A percentile compares a stretch with the other conserved stretches of the same genome.
These are phyloP conservation scores for Crotalus tigris DNA, from an alignment of 2,113 vertebrate species.

Conservation along the genomic window DNA sequence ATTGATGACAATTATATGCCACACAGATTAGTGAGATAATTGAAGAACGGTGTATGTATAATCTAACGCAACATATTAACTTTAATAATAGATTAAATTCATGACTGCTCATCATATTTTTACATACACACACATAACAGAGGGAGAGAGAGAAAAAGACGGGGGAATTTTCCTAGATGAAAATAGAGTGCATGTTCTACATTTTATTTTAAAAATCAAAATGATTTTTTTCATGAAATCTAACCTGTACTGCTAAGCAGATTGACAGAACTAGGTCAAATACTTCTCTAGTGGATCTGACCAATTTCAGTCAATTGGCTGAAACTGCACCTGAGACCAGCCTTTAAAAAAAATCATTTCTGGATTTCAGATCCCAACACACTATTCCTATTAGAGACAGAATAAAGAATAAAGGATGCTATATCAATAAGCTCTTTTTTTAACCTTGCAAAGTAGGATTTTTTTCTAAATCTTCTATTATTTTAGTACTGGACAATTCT, in stretches of 20 bases:
- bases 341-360: background rate
- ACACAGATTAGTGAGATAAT: background rate
- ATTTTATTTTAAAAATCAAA: background rate
- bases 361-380: background rate
- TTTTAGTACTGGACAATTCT: background rate
- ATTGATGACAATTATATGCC: background rate
- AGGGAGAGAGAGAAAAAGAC: background rate
- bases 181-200: background rate
- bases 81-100: background rate
- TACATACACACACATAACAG: background rate
- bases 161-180: too few species aligned
- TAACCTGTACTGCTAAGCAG: background rate
- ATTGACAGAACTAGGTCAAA: conserved; percentile 29
- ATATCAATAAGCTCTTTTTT: background rate
- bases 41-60: background rate
- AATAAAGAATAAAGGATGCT: background rate
- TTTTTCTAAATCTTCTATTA: background rate
- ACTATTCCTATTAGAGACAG: background rate
- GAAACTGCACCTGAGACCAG: background rate
- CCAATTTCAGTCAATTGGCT: conserved; percentile 9
- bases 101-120: background rate
- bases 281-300: background rate
- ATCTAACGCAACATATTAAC: background rate
- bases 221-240: background rate
- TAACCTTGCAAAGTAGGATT: background rate